Percentiles rank a stretch among this genome's conserved stretches.
phyloP scores from a whole-genome alignment of 2,888 invertebrate genomes.

The Tinea semifulvella region DNA sequence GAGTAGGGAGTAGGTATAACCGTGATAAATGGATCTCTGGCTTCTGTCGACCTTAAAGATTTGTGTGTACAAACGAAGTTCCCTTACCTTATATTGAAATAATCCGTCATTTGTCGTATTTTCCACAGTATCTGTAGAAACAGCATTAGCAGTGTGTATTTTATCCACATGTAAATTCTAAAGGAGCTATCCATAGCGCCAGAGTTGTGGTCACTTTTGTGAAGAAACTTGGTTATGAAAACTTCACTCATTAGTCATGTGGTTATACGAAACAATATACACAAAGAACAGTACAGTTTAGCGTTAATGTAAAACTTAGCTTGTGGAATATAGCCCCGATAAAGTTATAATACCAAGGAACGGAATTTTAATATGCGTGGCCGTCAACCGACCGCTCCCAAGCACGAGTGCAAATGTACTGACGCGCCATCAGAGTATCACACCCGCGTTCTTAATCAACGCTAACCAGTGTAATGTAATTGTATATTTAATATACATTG shows the following conservation, averaged over 20 bases:
- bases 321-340: not conserved
- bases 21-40: too few relatives aligned
- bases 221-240: constrained; percentile 45
- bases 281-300: not conserved
- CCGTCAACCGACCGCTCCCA: constrained; percentile 36
- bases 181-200: constrained; percentile 57
- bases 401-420: constrained; percentile 53
- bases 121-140: constrained; percentile 61
- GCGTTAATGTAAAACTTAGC: not conserved
- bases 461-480: too few relatives aligned
- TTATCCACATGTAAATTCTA: constrained; percentile 57
- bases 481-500: too few relatives aligned
- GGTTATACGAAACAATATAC: not conserved
- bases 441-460: too few relatives aligned
- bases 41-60: too few relatives aligned
- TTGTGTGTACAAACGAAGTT: too few relatives aligned
- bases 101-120: constrained; percentile 58
- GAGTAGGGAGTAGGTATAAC: too few relatives aligned
- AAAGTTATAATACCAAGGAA: not conserved
- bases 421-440: constrained; percentile 19
- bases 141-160: constrained; percentile 54
- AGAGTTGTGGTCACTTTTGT: constrained; percentile 39
- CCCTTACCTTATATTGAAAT: constrained; percentile 56
- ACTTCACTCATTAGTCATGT: constrained; percentile 52
- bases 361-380: not conserved